Evolutionary conservation across 1,140 invertebrate genomes (phyloP), one percentile per base, ranked within the genome.

Genomic region (Anoplolepis gracilipes): DNA sequence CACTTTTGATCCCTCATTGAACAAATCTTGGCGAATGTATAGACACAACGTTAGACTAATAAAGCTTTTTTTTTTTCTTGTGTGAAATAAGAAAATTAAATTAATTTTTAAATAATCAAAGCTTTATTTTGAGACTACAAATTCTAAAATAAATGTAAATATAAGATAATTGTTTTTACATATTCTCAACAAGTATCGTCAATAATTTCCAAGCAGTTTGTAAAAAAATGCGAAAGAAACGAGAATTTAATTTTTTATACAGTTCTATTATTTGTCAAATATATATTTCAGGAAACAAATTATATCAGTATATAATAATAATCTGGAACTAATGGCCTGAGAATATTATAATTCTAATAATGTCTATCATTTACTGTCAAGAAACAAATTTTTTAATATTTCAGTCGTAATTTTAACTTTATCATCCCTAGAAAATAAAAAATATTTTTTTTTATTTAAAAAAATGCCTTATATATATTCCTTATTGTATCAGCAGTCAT

Each of bases 11-110:
- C 46, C 16, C 64, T 72, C 72, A n/a, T n/a, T n/a, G 82, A 70
- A 88, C 87, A 69, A 88, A 79, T 88, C 76, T 88, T 81, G 39
- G 22, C 5, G 28, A 62, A 62, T 11, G 11, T 36, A 42, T 0
- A 22, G 59, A 22, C 16, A 22, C 22, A 7, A 19, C 25, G 36
- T 55, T 28, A 10, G 16, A n/a, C 19, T 22, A 39, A 2, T 10
- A 55, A 55, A 69, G 19, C 16, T 69, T 69, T 55, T 46, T 69
- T 55, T 4, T 22, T 53, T n/a, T n/a, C n/a, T n/a, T n/a, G n/a
- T n/a, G 22, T 25, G 16, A 39, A 11, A 42, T 72, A 42, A 70
- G 3, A 4, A 49, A 49, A 6, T 49, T 7, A 53, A 65, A 22
- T 53, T 49, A 49, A 67, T 77, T 22, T 46, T 2, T 33, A 5